Conservation (phyloP, 2,888 invertebrate genomes). For the Perdita meconis region DNA sequence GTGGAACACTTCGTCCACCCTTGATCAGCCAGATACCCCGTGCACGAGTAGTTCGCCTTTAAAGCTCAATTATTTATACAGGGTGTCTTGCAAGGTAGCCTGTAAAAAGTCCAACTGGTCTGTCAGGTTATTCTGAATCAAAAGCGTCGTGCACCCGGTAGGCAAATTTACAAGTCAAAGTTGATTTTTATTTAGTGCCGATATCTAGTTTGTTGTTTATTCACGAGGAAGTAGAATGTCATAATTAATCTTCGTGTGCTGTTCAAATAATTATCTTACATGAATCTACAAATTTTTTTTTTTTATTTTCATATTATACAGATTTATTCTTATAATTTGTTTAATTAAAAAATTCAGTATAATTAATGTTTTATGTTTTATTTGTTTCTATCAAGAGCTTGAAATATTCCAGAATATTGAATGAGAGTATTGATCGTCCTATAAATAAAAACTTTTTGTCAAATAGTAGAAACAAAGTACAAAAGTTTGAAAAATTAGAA, state of each 20-base stretch:
- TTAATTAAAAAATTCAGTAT: too few relatives aligned
- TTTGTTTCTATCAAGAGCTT: too few relatives aligned
- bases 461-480: too few relatives aligned
- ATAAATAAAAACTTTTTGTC: too few relatives aligned
- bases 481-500: too few relatives aligned
- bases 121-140: background rate
- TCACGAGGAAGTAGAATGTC: background rate
- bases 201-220: background rate
- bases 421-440: too few relatives aligned
- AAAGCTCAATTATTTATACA: constrained; percentile 69
- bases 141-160: background rate
- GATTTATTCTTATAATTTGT: too few relatives aligned
- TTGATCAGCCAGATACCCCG: constrained; percentile 55
- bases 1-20: constrained; percentile 47
- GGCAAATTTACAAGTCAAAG: background rate
- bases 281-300: too few relatives aligned
- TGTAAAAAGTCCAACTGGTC: background rate
- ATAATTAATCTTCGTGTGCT: background rate
- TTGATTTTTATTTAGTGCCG: background rate
- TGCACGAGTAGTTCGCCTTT: constrained; percentile 53
- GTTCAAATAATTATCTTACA: background rate
- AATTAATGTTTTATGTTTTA: too few relatives aligned
- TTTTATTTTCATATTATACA: too few relatives aligned
- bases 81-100: background rate
- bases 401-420: too few relatives aligned